phyloP scores from a whole-genome alignment of 1,140 invertebrate genomes.

The Araneus ventricosus region DNA sequence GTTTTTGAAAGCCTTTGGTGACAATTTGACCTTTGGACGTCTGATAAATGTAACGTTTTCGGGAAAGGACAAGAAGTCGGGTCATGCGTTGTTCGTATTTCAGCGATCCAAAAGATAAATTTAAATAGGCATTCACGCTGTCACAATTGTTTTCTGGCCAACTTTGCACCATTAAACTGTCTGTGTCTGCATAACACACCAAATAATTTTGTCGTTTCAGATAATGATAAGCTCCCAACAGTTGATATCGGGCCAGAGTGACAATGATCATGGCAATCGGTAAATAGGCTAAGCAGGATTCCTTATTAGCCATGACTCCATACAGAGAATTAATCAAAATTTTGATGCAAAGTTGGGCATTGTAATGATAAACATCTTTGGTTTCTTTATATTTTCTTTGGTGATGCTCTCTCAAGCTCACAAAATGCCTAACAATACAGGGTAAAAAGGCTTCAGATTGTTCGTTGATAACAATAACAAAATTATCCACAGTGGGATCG shows the following conservation, averaged over 20 bases:
- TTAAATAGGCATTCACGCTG: background rate
- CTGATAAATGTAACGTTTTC: background rate
- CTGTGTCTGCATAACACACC: constrained; percentile 33
- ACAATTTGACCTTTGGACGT: background rate
- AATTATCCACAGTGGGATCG: background rate
- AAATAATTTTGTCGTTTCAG: background rate
- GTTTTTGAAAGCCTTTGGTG: constrained; percentile 30
- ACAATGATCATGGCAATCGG: constrained; percentile 25
- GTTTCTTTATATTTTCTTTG: constrained; percentile 36
- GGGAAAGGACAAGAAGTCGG: background rate
- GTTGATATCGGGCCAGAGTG: constrained; percentile 31
- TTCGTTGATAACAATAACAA: background rate
- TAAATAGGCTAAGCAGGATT: constrained; percentile 34
- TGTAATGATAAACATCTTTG: constrained; percentile 29
- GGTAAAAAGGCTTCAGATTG: background rate
- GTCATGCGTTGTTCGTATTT: constrained; percentile 13
- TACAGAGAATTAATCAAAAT: constrained; percentile 54
- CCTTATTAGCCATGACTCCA: constrained; percentile 44
- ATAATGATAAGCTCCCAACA: constrained; percentile 42
- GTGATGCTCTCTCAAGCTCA: background rate
- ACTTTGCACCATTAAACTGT: constrained; percentile 19
- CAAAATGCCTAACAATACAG: background rate
- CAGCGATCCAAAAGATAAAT: background rate
- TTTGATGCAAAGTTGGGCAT: constrained; percentile 49
- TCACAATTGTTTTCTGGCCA: constrained; percentile 17